These are phyloP conservation scores for Cryptocephalus moraei DNA, from an alignment of 2,888 invertebrate species.

Conservation along the genomic window DNA sequence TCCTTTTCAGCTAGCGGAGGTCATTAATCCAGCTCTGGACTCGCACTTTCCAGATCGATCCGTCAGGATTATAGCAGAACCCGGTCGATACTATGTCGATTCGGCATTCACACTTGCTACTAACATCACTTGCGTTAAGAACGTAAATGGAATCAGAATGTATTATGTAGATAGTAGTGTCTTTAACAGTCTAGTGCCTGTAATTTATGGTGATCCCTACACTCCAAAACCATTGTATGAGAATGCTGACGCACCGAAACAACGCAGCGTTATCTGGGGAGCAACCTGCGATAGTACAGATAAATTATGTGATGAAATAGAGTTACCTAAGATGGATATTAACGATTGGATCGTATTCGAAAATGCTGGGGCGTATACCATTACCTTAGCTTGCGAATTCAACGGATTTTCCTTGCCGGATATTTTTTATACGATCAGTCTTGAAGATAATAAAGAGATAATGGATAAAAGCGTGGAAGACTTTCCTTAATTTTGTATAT, in stretches of 20 bases:
- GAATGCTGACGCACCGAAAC: slow-evolving; percentile 33
- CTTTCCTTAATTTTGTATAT: too few species aligned
- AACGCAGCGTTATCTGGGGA: slow-evolving; percentile 73
- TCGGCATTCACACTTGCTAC: slow-evolving; percentile 10
- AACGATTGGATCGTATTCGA: slow-evolving; percentile 84
- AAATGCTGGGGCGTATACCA: slow-evolving; percentile 94
- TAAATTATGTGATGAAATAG: slow-evolving; percentile 46
- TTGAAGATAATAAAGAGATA: slow-evolving; percentile 43
- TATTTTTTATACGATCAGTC: slow-evolving; percentile 52
- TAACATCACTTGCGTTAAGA: slow-evolving; percentile 1
- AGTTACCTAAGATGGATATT: slow-evolving; percentile 58
- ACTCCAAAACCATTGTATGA: slow-evolving; percentile 51
- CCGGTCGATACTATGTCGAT: slow-evolving; percentile 10
- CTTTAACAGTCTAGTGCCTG: slow-evolving; percentile 94
- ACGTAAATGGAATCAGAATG: slow-evolving; percentile 43
- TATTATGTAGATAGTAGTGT: slow-evolving; percentile 97
- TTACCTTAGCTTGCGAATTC: slow-evolving; percentile 81
- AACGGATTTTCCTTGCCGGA: slow-evolving; percentile 82
- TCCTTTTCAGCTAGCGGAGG: slow-evolving; percentile 7
- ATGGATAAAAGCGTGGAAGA: too few species aligned
- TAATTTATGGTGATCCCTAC: slow-evolving; percentile 86
- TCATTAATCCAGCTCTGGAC: slow-evolving; percentile 7
- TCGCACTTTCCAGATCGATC: slow-evolving; percentile 6
- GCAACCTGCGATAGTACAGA: slow-evolving; percentile 92
- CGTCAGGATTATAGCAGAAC: slow-evolving; percentile 9